Evolutionary conservation across 2,797 vertebrate species (phyloP).

Genomic region (Lagorchestes hirsutus): DNA sequence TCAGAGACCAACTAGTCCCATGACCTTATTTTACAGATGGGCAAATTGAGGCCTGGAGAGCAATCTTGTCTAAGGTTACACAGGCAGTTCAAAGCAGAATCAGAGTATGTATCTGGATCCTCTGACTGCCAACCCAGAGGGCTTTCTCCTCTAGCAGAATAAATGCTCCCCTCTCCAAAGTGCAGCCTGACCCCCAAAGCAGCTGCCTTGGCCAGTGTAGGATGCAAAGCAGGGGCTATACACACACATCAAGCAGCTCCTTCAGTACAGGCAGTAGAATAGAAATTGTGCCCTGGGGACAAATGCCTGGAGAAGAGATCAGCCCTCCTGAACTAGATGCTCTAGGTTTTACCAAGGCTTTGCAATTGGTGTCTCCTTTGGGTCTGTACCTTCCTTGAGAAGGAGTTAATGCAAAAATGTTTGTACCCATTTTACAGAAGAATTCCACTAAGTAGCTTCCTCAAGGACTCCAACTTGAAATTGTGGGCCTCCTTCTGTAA

Average conservation of each 20-base stretch:
- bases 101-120: background rate
- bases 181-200: background rate
- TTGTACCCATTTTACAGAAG: background rate
- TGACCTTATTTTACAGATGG: background rate
- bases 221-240: background rate
- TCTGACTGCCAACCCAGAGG: background rate
- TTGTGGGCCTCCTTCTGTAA: background rate
- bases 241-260: background rate
- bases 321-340: background rate
- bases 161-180: background rate
- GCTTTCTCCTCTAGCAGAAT: background rate
- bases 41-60: background rate
- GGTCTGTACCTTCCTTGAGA: background rate
- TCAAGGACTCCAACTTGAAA: background rate
- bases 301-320: background rate
- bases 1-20: background rate
- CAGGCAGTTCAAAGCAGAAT: background rate
- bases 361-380: background rate
- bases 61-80: background rate
- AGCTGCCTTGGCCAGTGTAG: background rate
- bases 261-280: background rate
- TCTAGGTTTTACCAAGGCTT: background rate
- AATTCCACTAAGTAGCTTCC: background rate
- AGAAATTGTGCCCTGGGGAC: background rate
- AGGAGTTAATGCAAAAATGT: background rate